A percentile compares a stretch with the other conserved stretches of the same genome.
Evolutionary conservation across 1,140 invertebrate genomes (phyloP).

Genomic region (Drosophila kikkawai): DNA sequence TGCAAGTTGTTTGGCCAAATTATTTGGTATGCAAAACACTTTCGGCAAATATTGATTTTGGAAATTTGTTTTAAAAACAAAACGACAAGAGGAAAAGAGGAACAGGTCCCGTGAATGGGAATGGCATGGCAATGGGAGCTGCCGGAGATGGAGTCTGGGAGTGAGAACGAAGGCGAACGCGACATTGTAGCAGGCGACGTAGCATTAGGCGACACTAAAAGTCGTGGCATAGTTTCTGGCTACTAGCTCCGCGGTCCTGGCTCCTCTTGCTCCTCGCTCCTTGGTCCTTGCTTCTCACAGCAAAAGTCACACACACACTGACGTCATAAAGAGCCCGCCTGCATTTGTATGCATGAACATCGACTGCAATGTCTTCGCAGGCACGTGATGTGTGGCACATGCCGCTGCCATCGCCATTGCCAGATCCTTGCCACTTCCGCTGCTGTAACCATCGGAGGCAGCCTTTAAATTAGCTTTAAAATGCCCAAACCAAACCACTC

Average conservation of each 20-base stretch:
- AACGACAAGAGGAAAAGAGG: constrained; percentile 32
- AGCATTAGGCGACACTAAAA: constrained; percentile 67
- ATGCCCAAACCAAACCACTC: constrained; percentile 26
- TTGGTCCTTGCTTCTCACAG: constrained; percentile 7
- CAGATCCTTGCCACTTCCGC: not conserved
- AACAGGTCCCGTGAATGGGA: constrained; percentile 11
- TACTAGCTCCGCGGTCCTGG: not conserved
- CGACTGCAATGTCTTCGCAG: constrained; percentile 73
- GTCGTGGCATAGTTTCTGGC: constrained; percentile 69
- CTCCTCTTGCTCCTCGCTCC: not conserved
- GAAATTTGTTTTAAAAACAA: constrained; percentile 77
- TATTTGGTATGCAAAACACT: constrained; percentile 84
- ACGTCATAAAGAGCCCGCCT: constrained; percentile 73
- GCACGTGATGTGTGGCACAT: constrained; percentile 81
- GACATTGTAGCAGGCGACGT: constrained; percentile 63
- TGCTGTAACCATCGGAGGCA: not conserved
- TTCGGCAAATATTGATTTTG: constrained; percentile 84
- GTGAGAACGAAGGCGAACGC: constrained; percentile 31
- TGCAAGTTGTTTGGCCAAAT: constrained; percentile 80
- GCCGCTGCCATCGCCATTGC: constrained; percentile 21
- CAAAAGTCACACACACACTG: constrained; percentile 68
- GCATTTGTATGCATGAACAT: constrained; percentile 77
- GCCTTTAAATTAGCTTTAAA: constrained; percentile 78
- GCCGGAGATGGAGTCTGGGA: not conserved
- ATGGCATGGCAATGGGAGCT: not conserved